A percentile compares a stretch with the other conserved stretches of the same genome.
These are phyloP conservation scores for Lucilia sericata DNA, from an alignment of 1,140 invertebrate genomes.

Conservation along the genomic window DNA sequence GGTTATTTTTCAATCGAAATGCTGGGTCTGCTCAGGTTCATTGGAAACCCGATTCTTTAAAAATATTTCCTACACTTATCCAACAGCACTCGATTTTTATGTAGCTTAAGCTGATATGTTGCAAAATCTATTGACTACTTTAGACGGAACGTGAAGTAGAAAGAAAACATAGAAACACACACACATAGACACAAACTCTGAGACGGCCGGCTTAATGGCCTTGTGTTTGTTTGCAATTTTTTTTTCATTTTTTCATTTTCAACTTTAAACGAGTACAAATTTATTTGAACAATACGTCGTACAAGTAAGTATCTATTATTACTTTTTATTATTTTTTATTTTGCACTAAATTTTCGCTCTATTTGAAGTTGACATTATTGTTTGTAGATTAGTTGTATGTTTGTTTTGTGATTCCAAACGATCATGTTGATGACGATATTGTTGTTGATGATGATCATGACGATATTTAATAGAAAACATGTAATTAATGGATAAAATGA, in stretches of 20 bases:
- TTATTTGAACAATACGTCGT: conserved; percentile 32
- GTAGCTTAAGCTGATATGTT: background rate
- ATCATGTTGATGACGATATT: background rate
- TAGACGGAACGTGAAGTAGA: conserved; percentile 18
- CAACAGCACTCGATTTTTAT: background rate
- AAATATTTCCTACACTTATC: background rate
- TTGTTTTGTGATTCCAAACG: background rate
- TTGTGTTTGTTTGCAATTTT: conserved; percentile 24
- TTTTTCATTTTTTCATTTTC: background rate
- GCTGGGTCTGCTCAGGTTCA: too few relatives aligned
- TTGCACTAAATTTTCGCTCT: conserved; percentile 39
- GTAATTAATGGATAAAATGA: conserved; percentile 36
- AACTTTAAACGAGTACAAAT: conserved; percentile 40
- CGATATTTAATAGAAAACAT: conserved; percentile 2
- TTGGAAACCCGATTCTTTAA: too few relatives aligned
- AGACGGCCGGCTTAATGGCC: conserved; percentile 39
- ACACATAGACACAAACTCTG: background rate
- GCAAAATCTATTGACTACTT: conserved; percentile 26
- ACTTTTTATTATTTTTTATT: background rate
- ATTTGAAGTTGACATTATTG: conserved; percentile 40
- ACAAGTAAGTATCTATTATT: conserved; percentile 8
- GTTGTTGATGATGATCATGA: background rate
- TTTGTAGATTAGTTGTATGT: conserved; percentile 35
- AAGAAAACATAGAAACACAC: background rate
- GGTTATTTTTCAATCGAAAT: too few relatives aligned